Evolutionary conservation across 2,888 invertebrate species (phyloP).

Genomic region (Acronicta aceris): DNA sequence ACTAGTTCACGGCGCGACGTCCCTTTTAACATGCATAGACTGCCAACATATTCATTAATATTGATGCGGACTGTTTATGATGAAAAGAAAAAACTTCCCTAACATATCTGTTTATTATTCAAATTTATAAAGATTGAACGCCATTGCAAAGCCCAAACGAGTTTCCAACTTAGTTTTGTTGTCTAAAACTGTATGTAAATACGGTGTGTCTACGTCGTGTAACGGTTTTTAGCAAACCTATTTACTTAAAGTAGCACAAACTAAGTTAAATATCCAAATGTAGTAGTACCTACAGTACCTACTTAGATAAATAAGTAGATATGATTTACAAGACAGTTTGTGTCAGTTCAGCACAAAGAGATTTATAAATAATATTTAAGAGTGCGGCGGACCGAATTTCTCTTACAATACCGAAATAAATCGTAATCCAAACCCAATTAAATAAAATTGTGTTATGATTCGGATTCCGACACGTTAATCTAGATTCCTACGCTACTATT

Average conservation of each 20-base stretch:
- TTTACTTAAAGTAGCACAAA: too few relatives aligned
- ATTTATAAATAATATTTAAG: too few relatives aligned
- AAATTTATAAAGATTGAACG: slow-evolving; percentile 31
- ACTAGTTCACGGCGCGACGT: not conserved
- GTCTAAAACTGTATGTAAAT: slow-evolving; percentile 6
- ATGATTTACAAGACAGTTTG: too few relatives aligned
- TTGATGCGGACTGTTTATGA: slow-evolving; percentile 16
- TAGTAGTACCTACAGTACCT: not conserved
- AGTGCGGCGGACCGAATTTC: too few relatives aligned
- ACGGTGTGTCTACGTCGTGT: not conserved
- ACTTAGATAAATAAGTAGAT: too few relatives aligned
- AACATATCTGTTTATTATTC: slow-evolving; percentile 32
- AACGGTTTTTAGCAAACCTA: too few relatives aligned
- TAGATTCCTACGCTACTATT: too few relatives aligned
- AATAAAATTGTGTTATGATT: too few relatives aligned
- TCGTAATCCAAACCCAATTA: too few relatives aligned
- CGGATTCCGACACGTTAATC: too few relatives aligned
- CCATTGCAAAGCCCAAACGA: slow-evolving; percentile 12
- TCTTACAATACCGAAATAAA: too few relatives aligned
- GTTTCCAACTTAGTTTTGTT: slow-evolving; percentile 17
- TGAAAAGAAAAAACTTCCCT: slow-evolving; percentile 28
- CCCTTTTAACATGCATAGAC: not conserved
- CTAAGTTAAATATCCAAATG: not conserved
- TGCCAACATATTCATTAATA: slow-evolving; percentile 26
- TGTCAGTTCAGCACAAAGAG: too few relatives aligned